These are phyloP conservation scores for Acyrthosiphon pisum DNA, from an alignment of 1,140 invertebrate species.

Conservation along the genomic window DNA sequence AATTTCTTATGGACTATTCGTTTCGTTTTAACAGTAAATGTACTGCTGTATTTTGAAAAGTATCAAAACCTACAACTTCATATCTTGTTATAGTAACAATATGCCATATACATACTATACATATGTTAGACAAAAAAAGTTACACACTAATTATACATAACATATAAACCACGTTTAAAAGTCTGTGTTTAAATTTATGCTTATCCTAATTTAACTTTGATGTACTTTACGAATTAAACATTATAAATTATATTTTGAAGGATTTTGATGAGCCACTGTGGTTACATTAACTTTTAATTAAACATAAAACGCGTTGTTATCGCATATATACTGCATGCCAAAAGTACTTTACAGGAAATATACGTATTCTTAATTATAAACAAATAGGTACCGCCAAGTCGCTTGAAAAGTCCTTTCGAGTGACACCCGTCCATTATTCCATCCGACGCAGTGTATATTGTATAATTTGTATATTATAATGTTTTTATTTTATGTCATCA, in stretches of 20 bases:
- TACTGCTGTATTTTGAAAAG: neutral
- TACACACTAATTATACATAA: neutral
- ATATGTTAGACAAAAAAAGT: neutral
- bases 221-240: neutral
- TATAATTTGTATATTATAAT: neutral
- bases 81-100: too few species aligned
- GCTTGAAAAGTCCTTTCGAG: neutral
- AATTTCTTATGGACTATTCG: neutral
- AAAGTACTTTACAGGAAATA: neutral
- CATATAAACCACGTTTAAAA: slow-evolving; percentile 1
- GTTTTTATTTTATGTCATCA: neutral
- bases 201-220: slow-evolving; percentile 23
- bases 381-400: neutral
- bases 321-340: neutral
- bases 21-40: neutral
- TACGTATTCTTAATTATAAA: neutral
- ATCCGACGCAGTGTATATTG: neutral
- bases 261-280: slow-evolving; percentile 1
- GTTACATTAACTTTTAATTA: slow-evolving; percentile 5
- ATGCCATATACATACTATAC: too few species aligned
- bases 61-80: neutral
- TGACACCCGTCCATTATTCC: neutral
- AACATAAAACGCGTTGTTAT: neutral
- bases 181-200: neutral
- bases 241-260: neutral